phyloP scores from a whole-genome alignment of 2,113 vertebrate genomes.

The Sus scrofa region DNA sequence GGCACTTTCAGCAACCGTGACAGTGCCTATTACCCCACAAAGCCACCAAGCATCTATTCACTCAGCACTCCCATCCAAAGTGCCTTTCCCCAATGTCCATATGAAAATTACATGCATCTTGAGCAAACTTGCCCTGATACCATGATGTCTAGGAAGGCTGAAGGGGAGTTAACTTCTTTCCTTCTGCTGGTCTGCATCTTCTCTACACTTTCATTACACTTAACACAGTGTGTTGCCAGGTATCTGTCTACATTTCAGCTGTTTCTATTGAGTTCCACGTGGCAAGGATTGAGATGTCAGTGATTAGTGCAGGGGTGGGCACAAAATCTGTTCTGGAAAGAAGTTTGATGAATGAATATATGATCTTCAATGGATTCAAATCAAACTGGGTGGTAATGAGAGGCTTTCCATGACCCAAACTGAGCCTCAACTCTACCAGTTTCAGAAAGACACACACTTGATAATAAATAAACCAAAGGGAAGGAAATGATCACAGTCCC shows the following conservation, averaged over 20 bases:
- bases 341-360: neutral
- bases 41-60: neutral
- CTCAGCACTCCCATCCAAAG: neutral
- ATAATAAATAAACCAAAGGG: neutral
- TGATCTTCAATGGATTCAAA: neutral
- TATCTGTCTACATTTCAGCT: neutral
- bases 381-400: neutral
- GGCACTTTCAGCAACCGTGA: too few relatives aligned
- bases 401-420: neutral
- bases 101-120: neutral
- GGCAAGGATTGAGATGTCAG: neutral
- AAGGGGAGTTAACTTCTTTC: neutral
- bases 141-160: neutral
- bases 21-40: neutral
- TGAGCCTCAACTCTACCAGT: neutral
- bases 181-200: neutral
- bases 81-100: neutral
- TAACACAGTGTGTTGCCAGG: neutral
- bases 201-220: neutral
- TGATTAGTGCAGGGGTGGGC: neutral
- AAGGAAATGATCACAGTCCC: neutral
- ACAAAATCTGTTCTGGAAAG: neutral
- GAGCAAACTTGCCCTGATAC: neutral
- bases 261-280: neutral
- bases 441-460: neutral